Conservation (phyloP, 2,888 invertebrate genomes). For the Cephus rjabovi region DNA sequence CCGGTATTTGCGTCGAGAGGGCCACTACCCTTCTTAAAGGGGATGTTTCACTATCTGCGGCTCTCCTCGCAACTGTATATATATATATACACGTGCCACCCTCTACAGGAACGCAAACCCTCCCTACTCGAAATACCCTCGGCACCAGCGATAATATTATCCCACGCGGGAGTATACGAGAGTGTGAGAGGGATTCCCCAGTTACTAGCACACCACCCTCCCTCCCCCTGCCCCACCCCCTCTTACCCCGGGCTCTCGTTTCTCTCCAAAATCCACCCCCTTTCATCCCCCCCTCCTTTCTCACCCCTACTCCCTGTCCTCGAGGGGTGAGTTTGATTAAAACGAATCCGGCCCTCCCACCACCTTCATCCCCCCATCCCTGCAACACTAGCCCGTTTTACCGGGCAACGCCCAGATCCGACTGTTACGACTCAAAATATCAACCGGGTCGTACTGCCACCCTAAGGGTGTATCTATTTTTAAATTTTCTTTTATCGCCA, state of each 20-base stretch:
- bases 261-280: background rate
- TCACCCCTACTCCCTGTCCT: slow-evolving; percentile 1
- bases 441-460: background rate
- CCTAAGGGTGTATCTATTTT: background rate
- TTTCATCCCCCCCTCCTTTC: slow-evolving; percentile 2
- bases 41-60: slow-evolving; percentile 8
- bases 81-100: background rate
- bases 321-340: slow-evolving; percentile 33
- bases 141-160: slow-evolving; percentile 5
- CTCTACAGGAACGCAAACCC: background rate
- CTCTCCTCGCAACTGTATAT: background rate
- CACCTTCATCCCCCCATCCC: slow-evolving; percentile 2
- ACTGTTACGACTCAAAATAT: background rate
- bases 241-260: background rate
- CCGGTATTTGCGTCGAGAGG: slow-evolving; percentile 11
- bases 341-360: slow-evolving; percentile 28
- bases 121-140: background rate
- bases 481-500: background rate
- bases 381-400: slow-evolving; percentile 21
- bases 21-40: slow-evolving; percentile 16
- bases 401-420: slow-evolving; percentile 32
- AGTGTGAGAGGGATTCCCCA: slow-evolving; percentile 6
- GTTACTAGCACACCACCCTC: background rate
- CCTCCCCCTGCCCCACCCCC: background rate
- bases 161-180: slow-evolving; percentile 11